Conservation (phyloP, 2,797 vertebrate species). For the Limnodromus scolopaceus region DNA sequence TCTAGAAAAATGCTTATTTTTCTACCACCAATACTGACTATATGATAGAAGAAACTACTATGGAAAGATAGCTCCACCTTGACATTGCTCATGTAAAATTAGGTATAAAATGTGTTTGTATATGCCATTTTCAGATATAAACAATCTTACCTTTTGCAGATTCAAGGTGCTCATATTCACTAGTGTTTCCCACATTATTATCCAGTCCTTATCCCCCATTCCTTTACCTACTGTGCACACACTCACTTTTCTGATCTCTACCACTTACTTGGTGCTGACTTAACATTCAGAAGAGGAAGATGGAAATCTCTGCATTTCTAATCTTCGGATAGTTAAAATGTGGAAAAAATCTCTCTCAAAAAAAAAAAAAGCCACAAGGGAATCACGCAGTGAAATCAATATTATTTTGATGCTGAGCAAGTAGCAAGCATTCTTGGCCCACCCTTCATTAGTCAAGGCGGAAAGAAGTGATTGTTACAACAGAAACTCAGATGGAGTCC, state of each 20-base stretch:
- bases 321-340: neutral
- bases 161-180: neutral
- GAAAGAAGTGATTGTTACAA: neutral
- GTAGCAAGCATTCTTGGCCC: neutral
- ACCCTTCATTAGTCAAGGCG: neutral
- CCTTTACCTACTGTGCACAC: neutral
- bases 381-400: neutral
- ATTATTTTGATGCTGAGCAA: neutral
- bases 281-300: neutral
- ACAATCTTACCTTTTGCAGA: neutral
- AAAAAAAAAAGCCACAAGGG: neutral
- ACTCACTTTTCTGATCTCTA: neutral
- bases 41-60: neutral
- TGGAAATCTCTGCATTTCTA: neutral
- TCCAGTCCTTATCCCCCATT: neutral
- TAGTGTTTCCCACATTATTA: neutral
- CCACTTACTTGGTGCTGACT: constrained; percentile 1
- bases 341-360: neutral
- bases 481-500: neutral
- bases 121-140: neutral
- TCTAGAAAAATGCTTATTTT: neutral
- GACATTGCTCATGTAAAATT: neutral
- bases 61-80: neutral
- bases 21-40: neutral
- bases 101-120: neutral